phyloP scores from a whole-genome alignment of 2,113 vertebrate genomes.

The Rhizomys pruinosus region DNA sequence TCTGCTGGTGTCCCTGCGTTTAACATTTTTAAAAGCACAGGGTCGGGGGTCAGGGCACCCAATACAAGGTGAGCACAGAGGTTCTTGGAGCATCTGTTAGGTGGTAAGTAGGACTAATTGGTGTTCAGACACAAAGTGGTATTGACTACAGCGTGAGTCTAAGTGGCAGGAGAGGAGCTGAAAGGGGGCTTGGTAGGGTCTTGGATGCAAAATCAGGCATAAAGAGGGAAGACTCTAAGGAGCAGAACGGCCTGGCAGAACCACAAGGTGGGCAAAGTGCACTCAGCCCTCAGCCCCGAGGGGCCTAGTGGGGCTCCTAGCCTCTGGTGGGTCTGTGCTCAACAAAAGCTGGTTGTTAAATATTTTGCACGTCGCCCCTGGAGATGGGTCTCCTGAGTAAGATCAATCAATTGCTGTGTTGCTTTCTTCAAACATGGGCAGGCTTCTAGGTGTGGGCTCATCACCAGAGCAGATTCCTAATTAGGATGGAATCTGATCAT shows the following conservation, averaged over 20 bases:
- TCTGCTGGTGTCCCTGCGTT: background rate
- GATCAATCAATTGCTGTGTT: conserved; percentile 30
- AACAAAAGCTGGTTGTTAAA: conserved; percentile 36
- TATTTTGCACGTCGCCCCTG: conserved; percentile 65
- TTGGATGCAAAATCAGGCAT: background rate
- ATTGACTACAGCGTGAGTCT: background rate
- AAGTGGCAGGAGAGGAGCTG: background rate
- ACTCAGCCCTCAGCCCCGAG: background rate
- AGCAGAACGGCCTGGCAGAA: background rate
- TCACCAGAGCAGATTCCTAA: background rate
- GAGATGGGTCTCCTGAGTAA: conserved; percentile 66
- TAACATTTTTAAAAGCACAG: background rate
- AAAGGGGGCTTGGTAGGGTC: background rate
- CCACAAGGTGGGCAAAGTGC: rapidly evolving
- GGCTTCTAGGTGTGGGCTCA: conserved; percentile 36
- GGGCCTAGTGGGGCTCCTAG: background rate
- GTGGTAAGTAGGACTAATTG: background rate
- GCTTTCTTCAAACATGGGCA: conserved; percentile 63
- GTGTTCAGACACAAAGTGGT: background rate
- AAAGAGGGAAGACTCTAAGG: background rate
- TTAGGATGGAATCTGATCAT: background rate
- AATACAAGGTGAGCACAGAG: background rate
- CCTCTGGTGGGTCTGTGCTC: background rate
- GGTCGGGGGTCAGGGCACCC: background rate
- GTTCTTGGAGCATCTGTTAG: background rate